A percentile compares a stretch with the other conserved stretches of the same genome.
phyloP scores from a whole-genome alignment of 2,888 invertebrate species.

The Mythimna ferrago region DNA sequence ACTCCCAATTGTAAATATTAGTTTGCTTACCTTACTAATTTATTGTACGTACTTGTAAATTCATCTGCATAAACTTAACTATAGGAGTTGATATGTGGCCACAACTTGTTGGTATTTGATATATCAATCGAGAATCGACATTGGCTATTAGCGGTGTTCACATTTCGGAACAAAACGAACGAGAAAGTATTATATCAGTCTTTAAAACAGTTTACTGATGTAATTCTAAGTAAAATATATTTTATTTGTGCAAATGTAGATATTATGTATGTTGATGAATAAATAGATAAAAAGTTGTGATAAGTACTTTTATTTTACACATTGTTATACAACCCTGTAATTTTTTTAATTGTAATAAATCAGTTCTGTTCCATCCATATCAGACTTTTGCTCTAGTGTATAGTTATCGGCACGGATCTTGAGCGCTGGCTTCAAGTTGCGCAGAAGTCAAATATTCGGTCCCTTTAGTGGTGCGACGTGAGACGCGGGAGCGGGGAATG shows the following conservation, averaged over 20 bases:
- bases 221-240: conserved; percentile 86
- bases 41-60: conserved; percentile 82
- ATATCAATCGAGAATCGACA: conserved; percentile 60
- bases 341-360: background rate
- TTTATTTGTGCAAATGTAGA: conserved; percentile 90
- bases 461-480: too few relatives aligned
- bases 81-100: conserved; percentile 80
- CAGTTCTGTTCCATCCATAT: background rate
- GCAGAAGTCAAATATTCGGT: too few relatives aligned
- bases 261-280: conserved; percentile 91
- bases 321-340: background rate
- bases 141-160: conserved; percentile 73
- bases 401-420: too few relatives aligned
- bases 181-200: conserved; percentile 85
- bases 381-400: background rate
- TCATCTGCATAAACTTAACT: conserved; percentile 79
- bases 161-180: conserved; percentile 77
- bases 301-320: conserved; percentile 60
- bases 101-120: conserved; percentile 69
- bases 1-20: conserved; percentile 86
- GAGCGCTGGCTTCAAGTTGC: too few relatives aligned
- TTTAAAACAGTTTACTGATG: conserved; percentile 82
- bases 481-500: too few relatives aligned
- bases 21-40: conserved; percentile 86
- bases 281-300: conserved; percentile 85